phyloP scores from a whole-genome alignment of 2,113 vertebrate species.

The Calyptomena viridis region DNA sequence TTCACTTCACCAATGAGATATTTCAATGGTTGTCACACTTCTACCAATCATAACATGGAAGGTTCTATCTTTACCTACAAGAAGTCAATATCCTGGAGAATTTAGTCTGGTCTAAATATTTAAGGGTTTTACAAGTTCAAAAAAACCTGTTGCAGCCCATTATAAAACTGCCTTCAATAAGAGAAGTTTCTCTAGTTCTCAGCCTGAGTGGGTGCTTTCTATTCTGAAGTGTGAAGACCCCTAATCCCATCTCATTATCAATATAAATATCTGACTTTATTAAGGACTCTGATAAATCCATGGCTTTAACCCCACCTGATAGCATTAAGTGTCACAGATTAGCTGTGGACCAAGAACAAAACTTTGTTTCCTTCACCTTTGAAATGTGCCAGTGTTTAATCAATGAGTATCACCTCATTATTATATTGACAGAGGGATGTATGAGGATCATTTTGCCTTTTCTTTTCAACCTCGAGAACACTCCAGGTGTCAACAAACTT shows the following conservation, averaged over 20 bases:
- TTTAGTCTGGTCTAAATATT: background rate
- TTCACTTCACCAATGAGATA: background rate
- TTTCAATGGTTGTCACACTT: background rate
- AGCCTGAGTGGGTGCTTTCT: background rate
- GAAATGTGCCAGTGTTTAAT: background rate
- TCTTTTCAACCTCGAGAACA: background rate
- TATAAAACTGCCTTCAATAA: background rate
- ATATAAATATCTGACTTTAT: background rate
- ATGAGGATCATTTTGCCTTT: background rate
- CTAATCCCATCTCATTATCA: conserved; percentile 12
- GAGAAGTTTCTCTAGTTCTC: background rate
- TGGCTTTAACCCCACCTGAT: background rate
- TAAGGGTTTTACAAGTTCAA: background rate
- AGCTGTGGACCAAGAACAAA: background rate
- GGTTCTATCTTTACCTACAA: background rate
- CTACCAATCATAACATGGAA: background rate
- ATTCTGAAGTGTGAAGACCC: background rate
- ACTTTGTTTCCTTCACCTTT: background rate
- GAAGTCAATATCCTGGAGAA: background rate
- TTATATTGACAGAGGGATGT: background rate
- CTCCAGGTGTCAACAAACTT: background rate
- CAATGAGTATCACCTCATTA: background rate
- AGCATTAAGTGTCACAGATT: background rate
- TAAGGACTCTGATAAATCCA: background rate
- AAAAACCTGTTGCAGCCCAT: background rate